Evolutionary conservation across 2,113 vertebrate genomes (phyloP), one percentile per base, ranked within the genome.

Genomic region (Charina bottae): DNA sequence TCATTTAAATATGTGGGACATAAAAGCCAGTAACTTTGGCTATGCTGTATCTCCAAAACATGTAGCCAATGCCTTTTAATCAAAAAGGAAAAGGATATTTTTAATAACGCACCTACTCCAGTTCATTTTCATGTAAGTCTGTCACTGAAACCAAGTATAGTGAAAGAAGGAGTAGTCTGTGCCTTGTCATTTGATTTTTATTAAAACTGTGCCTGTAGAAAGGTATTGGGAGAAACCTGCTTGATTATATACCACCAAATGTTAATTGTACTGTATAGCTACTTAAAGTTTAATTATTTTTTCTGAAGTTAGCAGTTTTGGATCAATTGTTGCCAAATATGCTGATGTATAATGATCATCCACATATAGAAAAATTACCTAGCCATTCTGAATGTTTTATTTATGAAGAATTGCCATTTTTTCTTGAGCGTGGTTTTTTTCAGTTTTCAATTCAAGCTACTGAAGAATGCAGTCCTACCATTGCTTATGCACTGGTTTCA

Each of bases 401-500:
- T 96, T 96, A 95, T 86, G 62, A 86, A 96, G 93, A 85, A 92
- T 96, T 95, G 96, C 15, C 78, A 96, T 92, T 96, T 97, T 96
- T 15, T 93, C 94, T 95, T 60, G 88, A 92, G 86, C 21, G 37
- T 89, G 93, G 13, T 23, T 96, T 97, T 87, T 85, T 94, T 89
- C 83, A 93, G 21, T 92, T 94, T 97, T 95, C 95, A 95, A 90
- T 93, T 90, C 85, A 86, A 93, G 89, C 92, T 95, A 96, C 13
- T 83, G 8, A 83, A 17, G 37, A 49, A 19, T 33, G 37, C 13
- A 46, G 33, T 95, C 94, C 78, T 94, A 93, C 37, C 89, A 78
- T 72, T 26, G n/a, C 83, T 53, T 46, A 53, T 23, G 9, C 26
- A 59, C 15, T 21, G 60, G 15, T 91, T 85, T 28, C 37, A 54